A percentile compares a stretch with the other conserved stretches of the same genome.
These are phyloP conservation scores for Notothenia rossii DNA, from an alignment of 2,113 vertebrate species.

Conservation along the genomic window DNA sequence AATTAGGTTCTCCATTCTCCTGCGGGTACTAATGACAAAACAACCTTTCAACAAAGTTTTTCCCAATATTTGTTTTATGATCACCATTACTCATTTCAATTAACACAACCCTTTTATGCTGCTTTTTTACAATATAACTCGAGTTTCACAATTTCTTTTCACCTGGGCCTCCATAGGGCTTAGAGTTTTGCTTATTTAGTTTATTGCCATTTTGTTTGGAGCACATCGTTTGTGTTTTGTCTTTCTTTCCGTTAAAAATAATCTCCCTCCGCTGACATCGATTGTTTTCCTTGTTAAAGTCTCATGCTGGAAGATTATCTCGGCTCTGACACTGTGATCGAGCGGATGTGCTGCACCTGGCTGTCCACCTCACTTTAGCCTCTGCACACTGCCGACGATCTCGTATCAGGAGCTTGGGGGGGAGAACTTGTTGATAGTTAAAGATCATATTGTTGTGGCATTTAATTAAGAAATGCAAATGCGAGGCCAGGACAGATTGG, in stretches of 20 bases:
- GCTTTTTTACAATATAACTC: constrained; percentile 12
- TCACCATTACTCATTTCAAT: constrained; percentile 67
- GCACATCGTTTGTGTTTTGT: constrained; percentile 25
- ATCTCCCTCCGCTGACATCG: constrained; percentile 19
- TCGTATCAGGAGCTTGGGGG: constrained; percentile 18
- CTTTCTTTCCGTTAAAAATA: neutral
- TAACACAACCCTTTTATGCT: constrained; percentile 29
- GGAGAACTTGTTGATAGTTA: constrained; percentile 76
- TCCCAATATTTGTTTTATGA: constrained; percentile 34
- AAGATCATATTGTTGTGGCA: constrained; percentile 85
- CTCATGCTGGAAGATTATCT: constrained; percentile 46
- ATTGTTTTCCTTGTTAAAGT: constrained; percentile 67
- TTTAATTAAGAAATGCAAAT: constrained; percentile 87
- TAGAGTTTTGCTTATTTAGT: constrained; percentile 23
- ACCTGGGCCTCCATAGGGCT: constrained; percentile 5
- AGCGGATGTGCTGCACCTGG: constrained; percentile 46
- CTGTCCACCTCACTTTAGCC: constrained; percentile 73
- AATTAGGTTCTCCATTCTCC: constrained; percentile 57
- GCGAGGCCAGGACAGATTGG: constrained; percentile 71
- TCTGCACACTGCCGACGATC: constrained; percentile 11
- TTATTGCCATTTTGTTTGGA: constrained; percentile 37
- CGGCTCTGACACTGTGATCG: constrained; percentile 33
- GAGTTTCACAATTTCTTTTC: constrained; percentile 34
- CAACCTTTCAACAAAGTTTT: constrained; percentile 48
- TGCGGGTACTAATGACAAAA: constrained; percentile 43